Evolutionary conservation across 2,113 vertebrate genomes (phyloP), one percentile per base, ranked within the genome.

Genomic region (Dinomys branickii): DNA sequence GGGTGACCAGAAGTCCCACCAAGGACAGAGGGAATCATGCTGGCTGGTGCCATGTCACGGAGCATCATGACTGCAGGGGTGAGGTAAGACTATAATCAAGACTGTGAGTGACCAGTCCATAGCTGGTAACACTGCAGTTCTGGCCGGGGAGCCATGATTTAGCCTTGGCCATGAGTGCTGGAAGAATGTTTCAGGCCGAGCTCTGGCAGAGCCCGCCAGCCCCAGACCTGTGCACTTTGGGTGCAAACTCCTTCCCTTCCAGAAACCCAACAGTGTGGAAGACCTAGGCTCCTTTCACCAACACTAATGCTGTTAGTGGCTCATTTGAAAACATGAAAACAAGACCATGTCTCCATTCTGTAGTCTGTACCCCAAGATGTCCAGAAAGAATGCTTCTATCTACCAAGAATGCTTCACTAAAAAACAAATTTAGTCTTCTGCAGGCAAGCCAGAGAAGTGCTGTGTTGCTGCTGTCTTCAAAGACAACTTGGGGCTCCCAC

Each of bases 381-480:
- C 6, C 8, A 71, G 24, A 71, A 82, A 9, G 30, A 87, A 78
- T 22, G n/a, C 63, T 73, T 90, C 35, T n/a, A 7, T 6, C 26
- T 13, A 80, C 47, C 28, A 80, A 69, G 20, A 41, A 73, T 54
- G 24, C 59, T 33, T 89, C 13, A 9, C 50, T 28, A 0, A 35
- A 83, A 41, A 61, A 67, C 1, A 85, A 58, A n/a, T 71, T 26
- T 11, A 83, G 0, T 44, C 19, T 54, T 85, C 69, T 84, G 41
- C 30, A 61, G 9, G 7, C 20, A n/a, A 92, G 17, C 26, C 44
- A 19, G 17, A 71, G 28, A 65, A 58, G 8, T 24, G 10, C 50
- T 47, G 13, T 11, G 8, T 0, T 4, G 11, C 10, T 44, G 33
- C 20, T 19, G 0, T 44, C 13, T 22, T 26, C 38, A 47, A 54